phyloP scores from a whole-genome alignment of 2,888 invertebrate genomes.

The Allacma fusca region DNA sequence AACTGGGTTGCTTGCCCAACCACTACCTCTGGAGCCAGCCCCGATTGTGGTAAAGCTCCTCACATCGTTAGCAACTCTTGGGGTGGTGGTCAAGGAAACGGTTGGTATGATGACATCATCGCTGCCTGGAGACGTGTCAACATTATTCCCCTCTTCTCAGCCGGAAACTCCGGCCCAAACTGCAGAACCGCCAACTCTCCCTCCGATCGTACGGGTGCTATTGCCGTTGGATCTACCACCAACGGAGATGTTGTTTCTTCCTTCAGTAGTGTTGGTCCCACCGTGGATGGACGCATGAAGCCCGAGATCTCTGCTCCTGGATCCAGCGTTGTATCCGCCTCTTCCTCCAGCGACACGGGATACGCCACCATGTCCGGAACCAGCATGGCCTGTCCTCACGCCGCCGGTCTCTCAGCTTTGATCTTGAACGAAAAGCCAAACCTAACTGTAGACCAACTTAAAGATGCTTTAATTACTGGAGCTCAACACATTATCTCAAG shows the following conservation, averaged over 20 bases:
- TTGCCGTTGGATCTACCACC: conserved; percentile 35
- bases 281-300: background rate
- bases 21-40: no score
- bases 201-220: conserved; percentile 23
- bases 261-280: conserved; percentile 34
- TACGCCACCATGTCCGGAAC: conserved; percentile 30
- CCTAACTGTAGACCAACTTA: background rate
- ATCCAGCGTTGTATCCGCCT: conserved; percentile 9
- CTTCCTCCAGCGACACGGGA: background rate
- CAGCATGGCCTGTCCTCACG: conserved; percentile 37
- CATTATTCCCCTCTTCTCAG: conserved; percentile 23
- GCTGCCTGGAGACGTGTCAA: conserved; percentile 26
- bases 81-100: no score
- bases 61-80: no score
- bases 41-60: no score
- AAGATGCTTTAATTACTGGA: background rate
- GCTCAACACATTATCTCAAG: background rate
- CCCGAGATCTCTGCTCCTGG: conserved; percentile 36
- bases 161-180: conserved; percentile 31
- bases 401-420: no score
- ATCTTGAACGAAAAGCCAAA: background rate
- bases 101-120: conserved; percentile 5
- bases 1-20: conserved; percentile 30
- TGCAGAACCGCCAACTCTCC: conserved; percentile 39
- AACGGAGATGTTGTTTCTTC: conserved; percentile 17